A percentile compares a stretch with the other conserved stretches of the same genome.
Evolutionary conservation across 2,113 vertebrate species (phyloP).

Genomic region (Sinosuthora webbiana): DNA sequence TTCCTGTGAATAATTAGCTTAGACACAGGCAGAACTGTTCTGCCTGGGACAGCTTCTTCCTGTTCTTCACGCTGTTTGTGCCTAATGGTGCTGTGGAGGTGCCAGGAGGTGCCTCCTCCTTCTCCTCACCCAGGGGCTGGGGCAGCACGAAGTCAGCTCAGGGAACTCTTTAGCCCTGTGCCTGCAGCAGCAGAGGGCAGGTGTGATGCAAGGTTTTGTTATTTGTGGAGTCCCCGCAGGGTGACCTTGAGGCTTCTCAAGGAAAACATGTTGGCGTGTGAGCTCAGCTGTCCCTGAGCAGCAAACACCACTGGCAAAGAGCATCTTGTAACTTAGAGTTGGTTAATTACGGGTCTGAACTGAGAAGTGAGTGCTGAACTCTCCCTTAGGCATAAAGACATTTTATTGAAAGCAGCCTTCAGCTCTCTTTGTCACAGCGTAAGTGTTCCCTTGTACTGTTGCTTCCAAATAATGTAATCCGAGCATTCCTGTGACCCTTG

Average conservation of each 20-base stretch:
- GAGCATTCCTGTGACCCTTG: not conserved
- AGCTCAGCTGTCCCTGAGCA: not conserved
- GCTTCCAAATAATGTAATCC: accelerated
- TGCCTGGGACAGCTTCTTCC: not conserved
- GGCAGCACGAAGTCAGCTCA: not conserved
- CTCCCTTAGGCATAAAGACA: not conserved
- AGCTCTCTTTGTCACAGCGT: not conserved
- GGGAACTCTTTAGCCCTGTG: not conserved
- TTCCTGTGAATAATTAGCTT: not conserved
- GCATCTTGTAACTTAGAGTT: not conserved
- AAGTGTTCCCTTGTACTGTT: not conserved
- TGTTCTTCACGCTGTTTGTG: not conserved
- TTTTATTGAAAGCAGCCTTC: not conserved
- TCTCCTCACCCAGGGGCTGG: not conserved
- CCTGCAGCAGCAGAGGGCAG: not conserved
- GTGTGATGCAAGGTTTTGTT: not conserved
- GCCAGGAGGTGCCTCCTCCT: not conserved
- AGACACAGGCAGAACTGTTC: not conserved
- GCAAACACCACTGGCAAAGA: not conserved
- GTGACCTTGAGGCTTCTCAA: slow-evolving; percentile 23
- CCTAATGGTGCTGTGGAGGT: not conserved
- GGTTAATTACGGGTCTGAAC: not conserved
- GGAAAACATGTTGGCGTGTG: not conserved
- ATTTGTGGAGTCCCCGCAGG: not conserved
- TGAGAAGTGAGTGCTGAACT: not conserved